phyloP scores from a whole-genome alignment of 2,797 vertebrate genomes.

The Melanitta fusca region DNA sequence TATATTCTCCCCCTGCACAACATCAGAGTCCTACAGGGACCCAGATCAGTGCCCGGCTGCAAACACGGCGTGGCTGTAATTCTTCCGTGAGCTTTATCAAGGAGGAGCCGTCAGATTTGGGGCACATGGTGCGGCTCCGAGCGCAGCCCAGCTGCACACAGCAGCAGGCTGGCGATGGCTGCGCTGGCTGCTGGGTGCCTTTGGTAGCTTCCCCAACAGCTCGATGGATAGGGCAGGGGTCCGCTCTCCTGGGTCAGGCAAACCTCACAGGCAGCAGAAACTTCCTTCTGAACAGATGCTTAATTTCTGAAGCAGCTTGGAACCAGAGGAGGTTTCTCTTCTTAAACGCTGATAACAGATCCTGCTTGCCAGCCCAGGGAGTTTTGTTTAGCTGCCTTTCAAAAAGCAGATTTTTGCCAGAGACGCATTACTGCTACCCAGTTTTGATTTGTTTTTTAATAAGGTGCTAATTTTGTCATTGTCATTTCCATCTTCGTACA shows the following conservation, averaged over 20 bases:
- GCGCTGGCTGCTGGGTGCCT: background rate
- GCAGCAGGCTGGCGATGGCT: background rate
- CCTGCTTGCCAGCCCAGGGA: background rate
- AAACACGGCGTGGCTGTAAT: background rate
- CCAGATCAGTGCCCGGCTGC: background rate
- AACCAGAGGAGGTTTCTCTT: background rate
- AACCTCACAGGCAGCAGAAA: conserved; percentile 13
- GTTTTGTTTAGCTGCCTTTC: background rate
- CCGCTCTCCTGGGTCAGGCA: background rate
- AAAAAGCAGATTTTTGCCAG: background rate
- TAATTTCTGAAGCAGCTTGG: conserved; percentile 21
- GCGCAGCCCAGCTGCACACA: background rate
- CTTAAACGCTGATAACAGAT: background rate
- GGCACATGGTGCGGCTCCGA: background rate
- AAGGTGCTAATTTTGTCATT: background rate
- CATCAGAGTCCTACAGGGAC: background rate
- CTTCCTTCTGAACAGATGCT: background rate
- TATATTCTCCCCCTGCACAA: background rate
- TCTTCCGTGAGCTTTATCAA: background rate
- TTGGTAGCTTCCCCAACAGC: background rate
- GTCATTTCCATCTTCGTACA: background rate
- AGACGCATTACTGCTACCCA: background rate
- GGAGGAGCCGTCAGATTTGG: background rate
- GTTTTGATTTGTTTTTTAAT: background rate
- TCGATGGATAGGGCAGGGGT: background rate